Percentiles rank a stretch among this genome's conserved stretches.
Conservation (phyloP, 2,888 invertebrate species). For the Heteromyza rotundicornis region DNA sequence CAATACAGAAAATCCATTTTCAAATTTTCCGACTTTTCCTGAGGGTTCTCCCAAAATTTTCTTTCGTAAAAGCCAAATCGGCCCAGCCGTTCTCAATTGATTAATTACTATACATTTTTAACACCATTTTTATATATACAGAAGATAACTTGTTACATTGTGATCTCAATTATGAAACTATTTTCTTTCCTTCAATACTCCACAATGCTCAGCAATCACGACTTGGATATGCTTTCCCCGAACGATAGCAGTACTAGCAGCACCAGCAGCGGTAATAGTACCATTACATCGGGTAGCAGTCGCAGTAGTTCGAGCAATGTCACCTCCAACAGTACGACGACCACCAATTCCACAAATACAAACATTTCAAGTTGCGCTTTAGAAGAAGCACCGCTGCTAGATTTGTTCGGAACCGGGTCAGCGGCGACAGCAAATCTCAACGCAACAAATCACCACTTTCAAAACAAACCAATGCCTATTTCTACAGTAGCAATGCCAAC, state of each 20-base stretch:
- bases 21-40: too few relatives aligned
- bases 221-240: constrained; percentile 46
- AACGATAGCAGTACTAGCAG: constrained; percentile 49
- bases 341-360: constrained; percentile 27
- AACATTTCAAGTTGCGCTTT: constrained; percentile 30
- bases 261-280: constrained; percentile 46
- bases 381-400: constrained; percentile 26
- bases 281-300: constrained; percentile 47
- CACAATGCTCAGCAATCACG: constrained; percentile 38
- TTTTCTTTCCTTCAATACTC: too few relatives aligned
- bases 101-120: too few relatives aligned
- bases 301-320: constrained; percentile 46
- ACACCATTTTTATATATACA: too few relatives aligned
- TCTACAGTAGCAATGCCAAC: constrained; percentile 18
- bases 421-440: neutral
- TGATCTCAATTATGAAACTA: too few relatives aligned
- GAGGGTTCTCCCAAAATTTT: too few relatives aligned
- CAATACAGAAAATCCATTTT: too few relatives aligned
- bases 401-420: constrained; percentile 8
- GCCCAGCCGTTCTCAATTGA: too few relatives aligned
- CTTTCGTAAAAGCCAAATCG: too few relatives aligned
- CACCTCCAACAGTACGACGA: constrained; percentile 37
- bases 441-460: neutral
- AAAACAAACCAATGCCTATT: constrained; percentile 10
- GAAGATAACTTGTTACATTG: too few relatives aligned